Base-by-base conservation (phyloP, 2,797 vertebrate species). In the Acrocephalus scirpaceus region DNA sequence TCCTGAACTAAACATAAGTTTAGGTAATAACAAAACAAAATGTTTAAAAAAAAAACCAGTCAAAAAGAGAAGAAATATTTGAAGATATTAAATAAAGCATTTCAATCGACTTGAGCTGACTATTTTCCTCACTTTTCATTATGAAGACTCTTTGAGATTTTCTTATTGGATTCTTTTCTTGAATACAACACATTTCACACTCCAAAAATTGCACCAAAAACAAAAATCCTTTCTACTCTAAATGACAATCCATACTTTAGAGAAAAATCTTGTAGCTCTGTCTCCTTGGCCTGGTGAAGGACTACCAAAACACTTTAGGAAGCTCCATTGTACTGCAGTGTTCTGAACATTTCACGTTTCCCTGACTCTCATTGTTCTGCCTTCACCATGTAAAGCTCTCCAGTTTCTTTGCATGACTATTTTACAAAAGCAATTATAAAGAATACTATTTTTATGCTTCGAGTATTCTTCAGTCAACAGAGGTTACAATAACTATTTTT, bases 401-500 rank as follows among this genome's bases (percentile, higher is more conserved):
- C 45, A 53, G 19, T 70, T 86, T 71, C 64, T 94, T 95, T 87
- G 78, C 88, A 82, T 74, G 53, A 56, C 34, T 73, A 40, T 57
- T 93, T 90, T 65, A 88, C 20, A 74, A 81, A 95, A 90, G 56
- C 87, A 95, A 94, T 93, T 90, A 92, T 82, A 71, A 94, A 80
- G 77, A 80, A 93, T 44, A 71, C 64, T 73, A 54, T 40, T 88
- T 88, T 64, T 71, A 38, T 88, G 61, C 69, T 88, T 81, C 0
- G 0, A 93, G 83, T 79, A 82, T 81, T 90, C 74, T 87, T 90
- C 83, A 65, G 53, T 79, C 79, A 87, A 23, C 61, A 64, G 71
- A 93, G 64, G 67, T 90, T 94, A 94, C 32, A 82, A 90, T 84
- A 94, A 92, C 38, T 48, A 11, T 92, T 76, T 67, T 80, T 93